Evolutionary conservation across 2,113 vertebrate genomes (phyloP).

Genomic region (Coregonus clupeaformis): DNA sequence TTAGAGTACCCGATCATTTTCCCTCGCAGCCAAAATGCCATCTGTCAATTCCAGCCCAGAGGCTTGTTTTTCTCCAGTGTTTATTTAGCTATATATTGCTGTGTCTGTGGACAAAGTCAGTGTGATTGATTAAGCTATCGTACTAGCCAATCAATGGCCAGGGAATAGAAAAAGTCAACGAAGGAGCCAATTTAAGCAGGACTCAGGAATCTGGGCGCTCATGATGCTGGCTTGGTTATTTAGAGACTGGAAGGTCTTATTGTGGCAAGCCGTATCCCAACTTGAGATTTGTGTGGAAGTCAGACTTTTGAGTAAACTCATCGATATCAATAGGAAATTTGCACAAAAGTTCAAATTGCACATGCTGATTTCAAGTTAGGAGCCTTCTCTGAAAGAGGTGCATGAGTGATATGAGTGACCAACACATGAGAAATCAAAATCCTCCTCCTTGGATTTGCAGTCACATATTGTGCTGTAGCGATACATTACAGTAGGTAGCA

Average conservation of each 20-base stretch:
- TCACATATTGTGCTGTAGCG: too few relatives aligned
- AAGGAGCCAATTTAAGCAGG: constrained; percentile 9
- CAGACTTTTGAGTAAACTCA: background rate
- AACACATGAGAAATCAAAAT: background rate
- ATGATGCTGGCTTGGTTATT: background rate
- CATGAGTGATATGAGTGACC: background rate
- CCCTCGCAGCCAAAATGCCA: constrained; percentile 18
- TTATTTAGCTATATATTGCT: constrained; percentile 48
- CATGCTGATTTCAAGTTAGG: background rate
- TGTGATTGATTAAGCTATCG: constrained; percentile 56
- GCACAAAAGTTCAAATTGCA: background rate
- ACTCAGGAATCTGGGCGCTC: constrained; percentile 1
- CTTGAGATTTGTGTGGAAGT: background rate
- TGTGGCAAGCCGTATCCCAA: background rate
- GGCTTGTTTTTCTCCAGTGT: constrained; percentile 24
- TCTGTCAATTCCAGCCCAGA: constrained; percentile 1
- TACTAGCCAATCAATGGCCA: constrained; percentile 38
- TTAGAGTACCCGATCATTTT: constrained; percentile 46
- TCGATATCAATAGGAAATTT: background rate
- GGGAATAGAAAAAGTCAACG: background rate
- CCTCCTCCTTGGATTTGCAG: too few relatives aligned
- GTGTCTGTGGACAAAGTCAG: constrained; percentile 43
- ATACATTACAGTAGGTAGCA: background rate
- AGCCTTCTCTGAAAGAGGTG: background rate
- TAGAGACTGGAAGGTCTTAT: background rate